Evolutionary conservation across 2,888 invertebrate species (phyloP), one percentile per base, ranked within the genome.

Genomic region (Caradrina clavipalpis): DNA sequence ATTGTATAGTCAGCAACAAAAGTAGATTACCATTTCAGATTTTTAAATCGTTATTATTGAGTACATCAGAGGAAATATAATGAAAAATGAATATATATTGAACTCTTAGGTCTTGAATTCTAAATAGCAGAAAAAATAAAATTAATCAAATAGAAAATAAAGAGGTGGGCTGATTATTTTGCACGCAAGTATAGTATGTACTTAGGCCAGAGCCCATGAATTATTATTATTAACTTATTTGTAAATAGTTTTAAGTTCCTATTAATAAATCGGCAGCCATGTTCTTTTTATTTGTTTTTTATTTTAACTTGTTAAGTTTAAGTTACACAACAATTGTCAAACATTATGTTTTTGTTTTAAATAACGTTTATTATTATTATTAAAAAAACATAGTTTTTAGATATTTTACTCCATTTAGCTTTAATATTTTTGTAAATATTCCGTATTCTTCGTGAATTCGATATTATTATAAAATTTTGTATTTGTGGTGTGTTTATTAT

Each of bases 241-340:
- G 80, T 84, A 84, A 47, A 84, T 82, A 86, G 59, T 78, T 73
- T 76, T 87, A 80, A 83, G 88, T 88, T 88, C 89, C 88, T 88
- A 87, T 74, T 64, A 67, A 65, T 70, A 73, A 26, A 53, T 55
- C 56, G 73, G 50, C 77, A 72, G 87, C 89, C 88, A 88, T 88
- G 85, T 83, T 86, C 73, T 78, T 58, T 55, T 75, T 56, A 53
- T 55, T 71, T 78, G 60, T 80, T 84, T 63, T 75, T 83, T 76
- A 72, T 73, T 75, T 55, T 35, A 42, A 73, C 65, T 77, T 88
- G 87, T 87, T 88, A 87, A 79, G 87, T 86, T 88, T 86, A 77
- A 76, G 19, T 73, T 50, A 56, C 62, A 57, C 13, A 26, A 59
- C 64, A 49, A 56, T 59, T 59, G 51, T 63, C 67, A 80, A 69